Percentiles rank a stretch among this genome's conserved stretches.
Evolutionary conservation across 2,797 vertebrate species (phyloP).

Genomic region (Florisuga fusca): DNA sequence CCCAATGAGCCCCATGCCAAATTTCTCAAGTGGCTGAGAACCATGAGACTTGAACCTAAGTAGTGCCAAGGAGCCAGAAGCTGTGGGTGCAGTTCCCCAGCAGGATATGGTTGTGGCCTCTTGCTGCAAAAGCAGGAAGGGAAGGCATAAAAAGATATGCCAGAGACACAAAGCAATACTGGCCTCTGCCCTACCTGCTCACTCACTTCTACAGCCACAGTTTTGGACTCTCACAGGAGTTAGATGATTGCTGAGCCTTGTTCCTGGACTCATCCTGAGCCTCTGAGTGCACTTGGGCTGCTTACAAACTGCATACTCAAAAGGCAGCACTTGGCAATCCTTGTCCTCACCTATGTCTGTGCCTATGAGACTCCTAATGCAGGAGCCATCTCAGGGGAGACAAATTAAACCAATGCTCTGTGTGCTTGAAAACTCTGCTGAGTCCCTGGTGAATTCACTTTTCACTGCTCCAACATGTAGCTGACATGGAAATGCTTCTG

Average conservation of each 20-base stretch:
- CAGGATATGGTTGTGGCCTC: not conserved
- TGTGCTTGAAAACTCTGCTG: not conserved
- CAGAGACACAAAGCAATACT: not conserved
- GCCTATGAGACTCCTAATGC: not conserved
- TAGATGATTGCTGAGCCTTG: not conserved
- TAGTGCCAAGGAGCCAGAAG: not conserved
- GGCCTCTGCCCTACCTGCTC: not conserved
- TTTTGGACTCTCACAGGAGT: not conserved
- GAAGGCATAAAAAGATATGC: rapidly evolving
- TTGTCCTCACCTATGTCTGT: not conserved
- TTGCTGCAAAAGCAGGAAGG: not conserved
- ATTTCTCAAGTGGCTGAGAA: not conserved
- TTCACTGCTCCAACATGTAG: not conserved
- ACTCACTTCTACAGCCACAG: not conserved
- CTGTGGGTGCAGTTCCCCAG: not conserved
- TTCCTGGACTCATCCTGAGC: not conserved
- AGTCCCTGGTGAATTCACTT: not conserved
- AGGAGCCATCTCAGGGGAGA: not conserved
- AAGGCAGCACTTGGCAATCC: not conserved
- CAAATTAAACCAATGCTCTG: not conserved
- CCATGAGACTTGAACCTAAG: not conserved
- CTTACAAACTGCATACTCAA: not conserved
- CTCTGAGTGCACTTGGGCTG: not conserved
- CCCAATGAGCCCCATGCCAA: rapidly evolving
- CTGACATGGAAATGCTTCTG: constrained; percentile 25